These are phyloP conservation scores for Neogale vison DNA, from an alignment of 2,113 vertebrate genomes.

Conservation along the genomic window DNA sequence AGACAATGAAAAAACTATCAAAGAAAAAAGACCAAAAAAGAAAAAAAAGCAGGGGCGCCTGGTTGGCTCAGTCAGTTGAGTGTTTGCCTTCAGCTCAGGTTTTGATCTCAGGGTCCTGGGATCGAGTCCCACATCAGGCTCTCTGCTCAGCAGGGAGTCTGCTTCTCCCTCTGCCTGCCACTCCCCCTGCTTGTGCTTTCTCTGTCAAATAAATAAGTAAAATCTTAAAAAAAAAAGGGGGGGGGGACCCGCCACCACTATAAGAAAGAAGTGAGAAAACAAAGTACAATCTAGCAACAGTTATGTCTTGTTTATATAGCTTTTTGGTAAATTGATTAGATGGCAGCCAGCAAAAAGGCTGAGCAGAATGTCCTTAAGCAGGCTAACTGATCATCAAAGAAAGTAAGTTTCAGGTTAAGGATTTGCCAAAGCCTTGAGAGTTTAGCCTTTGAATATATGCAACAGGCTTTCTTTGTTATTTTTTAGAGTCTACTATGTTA, in stretches of 20 bases:
- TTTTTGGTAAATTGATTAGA: neutral
- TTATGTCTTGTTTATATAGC: neutral
- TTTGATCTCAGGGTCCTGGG: too few relatives aligned
- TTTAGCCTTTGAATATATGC: neutral
- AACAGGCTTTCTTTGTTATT: neutral
- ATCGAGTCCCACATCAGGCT: too few relatives aligned
- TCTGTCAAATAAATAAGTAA: too few relatives aligned
- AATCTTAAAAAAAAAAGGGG: neutral
- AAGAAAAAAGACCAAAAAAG: neutral
- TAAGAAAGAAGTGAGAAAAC: neutral
- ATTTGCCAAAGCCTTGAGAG: neutral
- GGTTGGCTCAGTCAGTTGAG: too few relatives aligned
- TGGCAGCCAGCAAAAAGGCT: neutral
- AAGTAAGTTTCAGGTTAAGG: neutral
- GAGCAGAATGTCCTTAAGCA: neutral
- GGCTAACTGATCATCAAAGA: neutral
- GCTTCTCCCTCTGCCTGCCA: too few relatives aligned
- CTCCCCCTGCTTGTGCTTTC: too few relatives aligned
- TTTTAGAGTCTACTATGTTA: neutral
- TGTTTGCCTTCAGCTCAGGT: too few relatives aligned
- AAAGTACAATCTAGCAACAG: neutral
- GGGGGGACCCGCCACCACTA: neutral
- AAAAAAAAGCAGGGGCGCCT: neutral
- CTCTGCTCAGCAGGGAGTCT: too few relatives aligned
- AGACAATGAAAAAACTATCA: neutral